Conservation (phyloP, 2,113 vertebrate species). For the Neogobius melanostomus region DNA sequence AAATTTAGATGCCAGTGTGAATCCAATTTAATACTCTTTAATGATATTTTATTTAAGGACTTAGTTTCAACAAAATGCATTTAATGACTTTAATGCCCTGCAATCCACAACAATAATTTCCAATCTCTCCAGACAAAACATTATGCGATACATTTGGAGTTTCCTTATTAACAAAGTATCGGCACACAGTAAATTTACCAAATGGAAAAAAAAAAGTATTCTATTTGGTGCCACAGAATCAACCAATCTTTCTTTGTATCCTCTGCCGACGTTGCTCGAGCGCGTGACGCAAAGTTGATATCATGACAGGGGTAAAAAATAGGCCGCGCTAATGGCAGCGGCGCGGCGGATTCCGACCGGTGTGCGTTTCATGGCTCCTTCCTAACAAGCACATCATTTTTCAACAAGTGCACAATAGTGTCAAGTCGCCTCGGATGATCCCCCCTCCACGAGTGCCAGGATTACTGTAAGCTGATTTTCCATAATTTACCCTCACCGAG, state of each 20-base stretch:
- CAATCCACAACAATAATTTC: too few species aligned
- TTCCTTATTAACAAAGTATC: too few species aligned
- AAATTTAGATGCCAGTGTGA: too few species aligned
- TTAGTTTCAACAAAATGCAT: too few species aligned
- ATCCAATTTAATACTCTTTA: too few species aligned
- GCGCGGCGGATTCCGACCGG: constrained; percentile 25
- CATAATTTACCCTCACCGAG: constrained; percentile 72
- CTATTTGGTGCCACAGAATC: constrained; percentile 1
- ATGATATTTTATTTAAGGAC: too few species aligned
- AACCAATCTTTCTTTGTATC: background rate
- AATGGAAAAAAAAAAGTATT: constrained; percentile 10
- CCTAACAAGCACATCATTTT: constrained; percentile 72
- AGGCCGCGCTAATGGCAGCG: constrained; percentile 34
- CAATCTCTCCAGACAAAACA: too few species aligned
- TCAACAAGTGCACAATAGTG: constrained; percentile 69
- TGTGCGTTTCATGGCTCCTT: constrained; percentile 45
- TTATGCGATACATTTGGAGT: background rate
- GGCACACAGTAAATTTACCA: background rate
- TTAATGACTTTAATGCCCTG: too few species aligned
- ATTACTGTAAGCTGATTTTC: constrained; percentile 75
- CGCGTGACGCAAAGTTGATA: constrained; percentile 11
- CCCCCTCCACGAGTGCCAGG: constrained; percentile 60
- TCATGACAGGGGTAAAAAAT: constrained; percentile 8
- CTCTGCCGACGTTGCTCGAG: background rate
- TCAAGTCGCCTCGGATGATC: constrained; percentile 69